Conservation (phyloP, 1,140 invertebrate species). For the Nephotettix cincticeps region DNA sequence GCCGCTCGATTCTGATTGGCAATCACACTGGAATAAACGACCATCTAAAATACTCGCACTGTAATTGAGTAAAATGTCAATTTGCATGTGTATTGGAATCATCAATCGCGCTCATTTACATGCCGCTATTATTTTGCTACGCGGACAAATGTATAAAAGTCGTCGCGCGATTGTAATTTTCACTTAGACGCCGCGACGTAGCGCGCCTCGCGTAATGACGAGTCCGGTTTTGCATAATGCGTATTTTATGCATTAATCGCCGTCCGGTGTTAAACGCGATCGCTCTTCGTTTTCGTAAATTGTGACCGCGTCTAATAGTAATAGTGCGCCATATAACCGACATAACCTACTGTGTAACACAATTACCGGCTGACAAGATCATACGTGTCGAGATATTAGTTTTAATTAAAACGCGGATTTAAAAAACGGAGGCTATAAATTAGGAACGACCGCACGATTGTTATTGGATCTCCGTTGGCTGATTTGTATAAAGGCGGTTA, state of each 20-base stretch:
- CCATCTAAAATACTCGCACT: slow-evolving; percentile 11
- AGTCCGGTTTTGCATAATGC: slow-evolving; percentile 1
- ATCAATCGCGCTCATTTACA: slow-evolving; percentile 39
- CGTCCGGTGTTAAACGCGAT: not conserved
- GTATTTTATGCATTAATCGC: slow-evolving; percentile 13
- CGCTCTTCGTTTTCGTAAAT: not conserved
- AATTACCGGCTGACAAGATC: too few relatives aligned
- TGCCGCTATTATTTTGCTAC: slow-evolving; percentile 37
- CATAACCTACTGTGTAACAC: too few relatives aligned
- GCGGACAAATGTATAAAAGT: not conserved
- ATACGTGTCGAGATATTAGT: too few relatives aligned
- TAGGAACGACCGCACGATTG: too few relatives aligned
- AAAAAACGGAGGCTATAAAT: too few relatives aligned
- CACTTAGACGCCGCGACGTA: not conserved
- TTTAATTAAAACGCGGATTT: too few relatives aligned
- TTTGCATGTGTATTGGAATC: slow-evolving; percentile 41
- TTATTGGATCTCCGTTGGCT: too few relatives aligned
- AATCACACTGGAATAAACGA: slow-evolving; percentile 23
- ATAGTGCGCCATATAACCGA: too few relatives aligned
- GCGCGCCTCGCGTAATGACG: not conserved
- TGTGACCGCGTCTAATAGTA: not conserved
- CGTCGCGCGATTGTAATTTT: too few relatives aligned
- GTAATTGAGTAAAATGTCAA: slow-evolving; percentile 39
- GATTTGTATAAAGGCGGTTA: too few relatives aligned
- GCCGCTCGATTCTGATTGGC: slow-evolving; percentile 25